Conservation (phyloP, 2,113 vertebrate species). For the Gopherus flavomarginatus region DNA sequence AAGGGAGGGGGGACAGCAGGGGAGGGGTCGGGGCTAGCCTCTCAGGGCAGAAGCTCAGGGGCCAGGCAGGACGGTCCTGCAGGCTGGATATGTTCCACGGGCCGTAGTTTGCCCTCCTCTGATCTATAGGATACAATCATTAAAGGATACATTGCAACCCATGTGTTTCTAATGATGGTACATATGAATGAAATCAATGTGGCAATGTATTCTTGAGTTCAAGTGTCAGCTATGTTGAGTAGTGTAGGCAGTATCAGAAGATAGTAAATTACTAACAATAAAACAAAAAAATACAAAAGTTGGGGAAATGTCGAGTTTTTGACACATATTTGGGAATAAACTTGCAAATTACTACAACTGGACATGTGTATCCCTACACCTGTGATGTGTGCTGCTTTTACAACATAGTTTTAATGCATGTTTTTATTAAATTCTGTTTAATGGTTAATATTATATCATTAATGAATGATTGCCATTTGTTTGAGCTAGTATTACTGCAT, state of each 20-base stretch:
- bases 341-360: neutral
- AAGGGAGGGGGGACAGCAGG: no score
- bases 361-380: neutral
- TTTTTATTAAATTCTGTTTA: conserved; percentile 10
- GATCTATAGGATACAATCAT: neutral
- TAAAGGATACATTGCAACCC: neutral
- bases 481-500: neutral
- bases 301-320: neutral
- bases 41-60: no score
- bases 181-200: neutral
- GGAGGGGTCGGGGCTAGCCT: no score
- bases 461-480: neutral
- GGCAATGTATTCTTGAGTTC: conserved; percentile 10
- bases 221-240: neutral
- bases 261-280: neutral
- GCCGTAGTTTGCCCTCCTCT: no score
- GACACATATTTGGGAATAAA: neutral
- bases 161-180: conserved; percentile 8
- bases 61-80: no score
- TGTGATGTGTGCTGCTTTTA: neutral
- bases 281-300: neutral
- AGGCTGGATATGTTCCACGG: no score
- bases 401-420: neutral
- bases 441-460: neutral
- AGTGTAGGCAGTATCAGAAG: neutral